Conservation (phyloP, 2,113 vertebrate genomes). For the Prunella himalayana region DNA sequence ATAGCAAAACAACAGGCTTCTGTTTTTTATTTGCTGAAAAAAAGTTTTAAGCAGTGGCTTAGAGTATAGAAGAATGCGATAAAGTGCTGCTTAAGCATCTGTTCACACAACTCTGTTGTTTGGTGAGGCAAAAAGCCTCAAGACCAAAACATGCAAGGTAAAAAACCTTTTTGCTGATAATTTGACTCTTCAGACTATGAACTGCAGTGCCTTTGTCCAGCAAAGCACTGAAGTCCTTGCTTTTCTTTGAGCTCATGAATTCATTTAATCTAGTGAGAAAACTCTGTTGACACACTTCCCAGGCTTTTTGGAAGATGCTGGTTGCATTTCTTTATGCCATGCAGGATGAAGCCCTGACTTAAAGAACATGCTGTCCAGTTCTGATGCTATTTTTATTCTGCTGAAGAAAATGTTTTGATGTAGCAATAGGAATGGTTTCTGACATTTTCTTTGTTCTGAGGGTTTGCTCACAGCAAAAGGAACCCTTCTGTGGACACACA, state of each 20-base stretch:
- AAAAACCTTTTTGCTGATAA: background rate
- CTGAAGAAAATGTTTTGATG: background rate
- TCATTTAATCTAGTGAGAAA: background rate
- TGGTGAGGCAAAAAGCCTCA: background rate
- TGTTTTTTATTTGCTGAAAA: background rate
- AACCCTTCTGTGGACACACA: conserved; percentile 1
- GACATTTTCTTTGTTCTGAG: background rate
- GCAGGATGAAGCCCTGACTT: background rate
- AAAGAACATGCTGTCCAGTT: background rate
- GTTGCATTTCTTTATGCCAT: background rate
- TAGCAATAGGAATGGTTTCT: background rate
- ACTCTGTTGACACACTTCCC: background rate
- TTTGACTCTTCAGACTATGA: background rate
- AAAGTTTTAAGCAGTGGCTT: background rate
- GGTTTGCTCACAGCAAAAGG: conserved; percentile 6
- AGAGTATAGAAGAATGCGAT: background rate
- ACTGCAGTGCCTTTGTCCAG: background rate
- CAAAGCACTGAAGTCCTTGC: background rate
- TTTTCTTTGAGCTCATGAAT: background rate
- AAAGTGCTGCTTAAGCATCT: background rate
- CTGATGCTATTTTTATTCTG: background rate
- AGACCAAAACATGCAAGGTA: background rate
- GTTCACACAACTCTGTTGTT: background rate
- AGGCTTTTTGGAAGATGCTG: background rate
- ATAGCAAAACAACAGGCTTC: background rate